Percentiles rank a stretch among this genome's conserved stretches.
phyloP scores from a whole-genome alignment of 2,797 vertebrate genomes.

The Falco berigora region DNA sequence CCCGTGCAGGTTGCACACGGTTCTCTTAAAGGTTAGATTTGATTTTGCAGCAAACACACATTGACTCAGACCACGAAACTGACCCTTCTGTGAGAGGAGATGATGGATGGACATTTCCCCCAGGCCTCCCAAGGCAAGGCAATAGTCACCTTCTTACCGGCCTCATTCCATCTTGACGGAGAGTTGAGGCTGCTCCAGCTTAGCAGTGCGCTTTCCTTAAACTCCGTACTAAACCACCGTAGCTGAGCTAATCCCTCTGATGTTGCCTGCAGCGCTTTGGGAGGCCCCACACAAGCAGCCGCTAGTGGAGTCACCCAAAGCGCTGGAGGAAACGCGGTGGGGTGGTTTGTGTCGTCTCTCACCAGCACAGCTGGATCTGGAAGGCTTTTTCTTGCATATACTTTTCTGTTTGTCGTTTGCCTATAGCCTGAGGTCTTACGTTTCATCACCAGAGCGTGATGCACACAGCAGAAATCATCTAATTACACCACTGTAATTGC shows the following conservation, averaged over 20 bases:
- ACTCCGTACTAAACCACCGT: background rate
- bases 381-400: background rate
- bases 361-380: background rate
- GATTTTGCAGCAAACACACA: background rate
- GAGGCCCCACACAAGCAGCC: background rate
- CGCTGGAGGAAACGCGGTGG: rapidly evolving
- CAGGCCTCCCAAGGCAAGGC: too few species aligned
- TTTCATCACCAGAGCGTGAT: background rate
- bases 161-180: background rate
- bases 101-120: background rate
- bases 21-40: background rate
- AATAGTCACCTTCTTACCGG: background rate
- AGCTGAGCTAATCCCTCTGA: background rate
- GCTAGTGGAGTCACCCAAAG: background rate
- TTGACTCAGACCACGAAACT: background rate
- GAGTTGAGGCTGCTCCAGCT: background rate
- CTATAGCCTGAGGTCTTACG: background rate
- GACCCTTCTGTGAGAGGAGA: background rate
- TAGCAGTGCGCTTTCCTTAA: background rate
- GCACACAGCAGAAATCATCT: background rate
- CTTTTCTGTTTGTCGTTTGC: background rate
- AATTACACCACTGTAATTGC: background rate
- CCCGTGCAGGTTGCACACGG: background rate
- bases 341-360: background rate
- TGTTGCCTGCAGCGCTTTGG: background rate